phyloP scores from a whole-genome alignment of 1,140 invertebrate species.

The Drosophila pruinosa region DNA sequence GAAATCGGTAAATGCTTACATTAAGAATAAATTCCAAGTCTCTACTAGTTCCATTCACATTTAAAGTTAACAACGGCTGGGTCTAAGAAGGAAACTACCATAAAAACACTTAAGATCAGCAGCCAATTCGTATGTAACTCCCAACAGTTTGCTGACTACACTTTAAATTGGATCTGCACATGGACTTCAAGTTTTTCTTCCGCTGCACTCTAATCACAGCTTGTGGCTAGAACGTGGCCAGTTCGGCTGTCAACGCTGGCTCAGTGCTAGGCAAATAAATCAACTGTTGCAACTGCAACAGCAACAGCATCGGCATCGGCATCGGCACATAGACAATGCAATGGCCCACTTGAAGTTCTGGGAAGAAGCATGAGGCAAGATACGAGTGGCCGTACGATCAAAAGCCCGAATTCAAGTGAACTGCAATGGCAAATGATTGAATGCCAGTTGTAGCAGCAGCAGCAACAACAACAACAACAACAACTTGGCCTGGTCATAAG shows the following conservation, averaged over 20 bases:
- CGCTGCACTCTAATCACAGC: constrained; percentile 10
- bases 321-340: constrained; percentile 16
- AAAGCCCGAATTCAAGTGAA: constrained; percentile 39
- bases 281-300: not conserved
- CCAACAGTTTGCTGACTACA: not conserved
- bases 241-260: constrained; percentile 9
- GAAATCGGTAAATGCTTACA: not conserved
- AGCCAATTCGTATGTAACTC: not conserved
- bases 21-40: not conserved
- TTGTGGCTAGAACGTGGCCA: constrained; percentile 2
- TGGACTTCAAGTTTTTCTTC: constrained; percentile 3
- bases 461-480: constrained; percentile 3
- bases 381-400: not conserved
- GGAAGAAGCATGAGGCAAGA: constrained; percentile 12
- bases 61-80: too few species aligned
- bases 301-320: not conserved
- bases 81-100: not conserved
- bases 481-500: constrained; percentile 11
- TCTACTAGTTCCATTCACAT: not conserved
- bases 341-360: constrained; percentile 39
- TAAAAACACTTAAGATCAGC: not conserved
- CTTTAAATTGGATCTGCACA: not conserved
- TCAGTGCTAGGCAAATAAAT: constrained; percentile 29
- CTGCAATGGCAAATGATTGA: constrained; percentile 36
- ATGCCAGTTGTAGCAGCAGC: constrained; percentile 11